Base-by-base conservation (phyloP, 2,888 invertebrate genomes). In the Parnassius mnemosyne region DNA sequence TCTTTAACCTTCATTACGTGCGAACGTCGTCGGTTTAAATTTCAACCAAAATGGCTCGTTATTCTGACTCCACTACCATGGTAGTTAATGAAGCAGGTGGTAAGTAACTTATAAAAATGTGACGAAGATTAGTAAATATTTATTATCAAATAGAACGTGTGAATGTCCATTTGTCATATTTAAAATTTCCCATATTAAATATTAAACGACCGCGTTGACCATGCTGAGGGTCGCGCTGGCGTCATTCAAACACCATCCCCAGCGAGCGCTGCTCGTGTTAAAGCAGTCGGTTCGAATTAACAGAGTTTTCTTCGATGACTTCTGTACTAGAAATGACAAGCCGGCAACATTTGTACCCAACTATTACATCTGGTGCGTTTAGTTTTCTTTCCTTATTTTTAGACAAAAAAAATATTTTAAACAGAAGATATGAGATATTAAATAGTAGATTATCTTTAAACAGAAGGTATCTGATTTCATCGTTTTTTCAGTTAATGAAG, bases 401-500 rank as follows among this genome's bases (percentile, higher is more conserved):
- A 44, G 16, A 46, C 52, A 42, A 44, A 9, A 25, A 42, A 44
- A 9, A 25, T 20, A 61, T 59, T 51, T 34, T 34, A 7, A 34
- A 7, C 34, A 7, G 7, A 34, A 34, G 34, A 34, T 34, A 34
- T 34, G 7, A 34, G 5, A 34, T 34, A 34, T 34, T 34, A 34
- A 34, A 34, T 5, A 7, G 34, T 7, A 34, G 34, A 34, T 34
- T 34, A 34, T 34, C 7, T 7, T 34, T 34, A 34, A 34, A 34
- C 34, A 1, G 34, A 34, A 34, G 7, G 7, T 34, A 34, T 34
- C 34, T 34, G 34, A 7, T 2, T 49, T 16, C 2, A 13, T 50
- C 16, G 64, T 62, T 63, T 60, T 67, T 68, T 93, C 92, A 81
- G 87, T 77, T 0, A 83, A 78, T 51, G 94, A 95, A 43, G 93